A percentile compares a stretch with the other conserved stretches of the same genome.
Conservation (phyloP, 2,113 vertebrate species). For the Phrynosoma platyrhinos region DNA sequence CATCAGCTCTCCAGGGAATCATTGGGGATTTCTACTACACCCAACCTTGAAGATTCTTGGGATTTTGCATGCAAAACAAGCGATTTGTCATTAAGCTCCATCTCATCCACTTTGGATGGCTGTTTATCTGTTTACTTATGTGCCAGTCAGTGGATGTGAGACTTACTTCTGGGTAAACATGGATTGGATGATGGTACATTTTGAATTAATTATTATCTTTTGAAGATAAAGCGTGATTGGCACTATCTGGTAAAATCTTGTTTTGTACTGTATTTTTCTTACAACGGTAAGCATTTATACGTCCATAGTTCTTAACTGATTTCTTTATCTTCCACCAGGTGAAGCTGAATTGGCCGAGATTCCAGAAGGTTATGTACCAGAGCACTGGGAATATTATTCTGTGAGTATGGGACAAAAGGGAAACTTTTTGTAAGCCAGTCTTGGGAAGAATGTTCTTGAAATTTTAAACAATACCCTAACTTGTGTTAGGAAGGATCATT, state of each 20-base stretch:
- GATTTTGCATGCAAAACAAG: neutral
- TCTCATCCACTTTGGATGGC: neutral
- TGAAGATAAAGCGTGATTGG: neutral
- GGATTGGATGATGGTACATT: neutral
- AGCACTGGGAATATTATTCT: conserved; percentile 94
- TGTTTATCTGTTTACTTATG: neutral
- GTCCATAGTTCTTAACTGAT: neutral
- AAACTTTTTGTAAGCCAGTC: neutral
- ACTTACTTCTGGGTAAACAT: neutral
- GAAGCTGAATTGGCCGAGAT: conserved; percentile 91
- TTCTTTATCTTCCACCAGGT: conserved; percentile 76
- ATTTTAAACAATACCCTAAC: neutral
- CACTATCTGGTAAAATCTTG: neutral
- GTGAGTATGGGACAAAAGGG: conserved; percentile 67
- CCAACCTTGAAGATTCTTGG: neutral
- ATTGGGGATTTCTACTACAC: neutral
- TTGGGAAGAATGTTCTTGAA: neutral
- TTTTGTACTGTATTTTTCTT: neutral
- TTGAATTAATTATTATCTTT: neutral
- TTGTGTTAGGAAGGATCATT: too few relatives aligned
- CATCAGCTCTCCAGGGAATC: neutral
- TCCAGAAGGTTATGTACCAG: conserved; percentile 90
- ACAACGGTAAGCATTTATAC: neutral
- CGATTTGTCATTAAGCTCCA: neutral
- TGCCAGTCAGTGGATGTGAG: neutral